Conservation (phyloP, 2,888 invertebrate genomes). For the Eristalis intricaria region DNA sequence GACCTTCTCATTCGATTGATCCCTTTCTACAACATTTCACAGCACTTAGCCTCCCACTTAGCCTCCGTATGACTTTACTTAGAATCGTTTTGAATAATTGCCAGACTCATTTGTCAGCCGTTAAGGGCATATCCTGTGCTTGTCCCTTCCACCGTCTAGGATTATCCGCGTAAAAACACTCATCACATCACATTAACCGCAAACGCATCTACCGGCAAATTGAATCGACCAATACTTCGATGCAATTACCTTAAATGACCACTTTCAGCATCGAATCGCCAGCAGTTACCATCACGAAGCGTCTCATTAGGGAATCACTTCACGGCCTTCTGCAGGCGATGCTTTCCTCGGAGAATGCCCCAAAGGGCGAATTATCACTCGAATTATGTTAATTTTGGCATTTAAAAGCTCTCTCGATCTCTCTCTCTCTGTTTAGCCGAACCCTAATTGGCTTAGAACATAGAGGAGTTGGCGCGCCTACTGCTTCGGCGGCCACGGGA, state of each 20-base stretch:
- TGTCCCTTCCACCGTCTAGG: no score
- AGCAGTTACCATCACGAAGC: constrained; percentile 1
- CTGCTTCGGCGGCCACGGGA: background rate
- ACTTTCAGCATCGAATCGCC: background rate
- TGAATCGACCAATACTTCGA: background rate
- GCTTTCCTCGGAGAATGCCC: background rate
- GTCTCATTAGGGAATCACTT: background rate
- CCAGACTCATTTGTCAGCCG: no score
- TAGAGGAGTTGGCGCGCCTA: background rate
- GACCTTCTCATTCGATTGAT: no score
- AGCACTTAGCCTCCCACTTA: no score
- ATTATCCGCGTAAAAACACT: background rate
- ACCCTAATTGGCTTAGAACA: background rate
- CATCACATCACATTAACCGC: background rate
- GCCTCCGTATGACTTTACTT: no score
- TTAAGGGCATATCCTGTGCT: no score
- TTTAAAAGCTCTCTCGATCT: background rate
- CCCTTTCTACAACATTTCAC: no score
- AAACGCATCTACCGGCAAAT: background rate
- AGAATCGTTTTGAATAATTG: no score
- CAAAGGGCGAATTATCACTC: background rate
- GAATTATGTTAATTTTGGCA: constrained; percentile 19
- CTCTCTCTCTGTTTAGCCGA: background rate
- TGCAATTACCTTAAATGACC: constrained; percentile 9
- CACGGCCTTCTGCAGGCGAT: background rate